phyloP scores from a whole-genome alignment of 2,797 vertebrate genomes.

The Botia kubotai region DNA sequence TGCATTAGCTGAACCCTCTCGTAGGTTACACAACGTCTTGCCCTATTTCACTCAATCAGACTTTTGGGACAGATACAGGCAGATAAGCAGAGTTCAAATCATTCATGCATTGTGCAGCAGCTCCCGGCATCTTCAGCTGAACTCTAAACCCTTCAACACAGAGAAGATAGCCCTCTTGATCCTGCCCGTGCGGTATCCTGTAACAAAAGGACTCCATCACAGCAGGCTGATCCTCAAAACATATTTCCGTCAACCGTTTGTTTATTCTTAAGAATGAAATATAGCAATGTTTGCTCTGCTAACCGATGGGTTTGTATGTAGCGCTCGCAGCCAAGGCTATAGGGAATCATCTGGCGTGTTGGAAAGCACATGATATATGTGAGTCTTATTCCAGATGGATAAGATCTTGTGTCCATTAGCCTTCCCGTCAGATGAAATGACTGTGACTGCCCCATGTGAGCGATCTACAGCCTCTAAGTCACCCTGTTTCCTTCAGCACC shows the following conservation, averaged over 20 bases:
- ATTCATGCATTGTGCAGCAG: conserved; percentile 26
- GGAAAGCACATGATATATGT: conserved; percentile 34
- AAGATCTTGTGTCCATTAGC: conserved; percentile 35
- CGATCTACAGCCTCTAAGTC: conserved; percentile 74
- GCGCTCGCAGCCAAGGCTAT: conserved; percentile 1
- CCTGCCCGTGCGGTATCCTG: conserved; percentile 34
- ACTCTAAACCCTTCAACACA: conserved; percentile 37
- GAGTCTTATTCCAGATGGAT: conserved; percentile 35
- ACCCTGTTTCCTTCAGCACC: conserved; percentile 67
- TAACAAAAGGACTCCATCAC: conserved; percentile 61
- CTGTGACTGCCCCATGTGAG: conserved; percentile 74
- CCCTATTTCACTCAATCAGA: conserved; percentile 78
- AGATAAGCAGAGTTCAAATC: conserved; percentile 42
- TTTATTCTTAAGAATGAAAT: conserved; percentile 30
- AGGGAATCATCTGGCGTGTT: conserved; percentile 16
- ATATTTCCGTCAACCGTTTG: not conserved
- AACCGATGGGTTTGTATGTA: not conserved
- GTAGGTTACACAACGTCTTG: conserved; percentile 73
- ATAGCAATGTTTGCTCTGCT: not conserved
- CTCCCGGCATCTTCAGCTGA: not conserved
- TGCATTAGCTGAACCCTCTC: conserved; percentile 74
- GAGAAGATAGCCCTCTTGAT: conserved; percentile 60
- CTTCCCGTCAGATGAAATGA: conserved; percentile 48
- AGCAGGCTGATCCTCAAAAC: conserved; percentile 3
- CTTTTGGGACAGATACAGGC: conserved; percentile 47